Evolutionary conservation across 2,113 vertebrate species (phyloP).

Genomic region (Corythaixoides concolor): DNA sequence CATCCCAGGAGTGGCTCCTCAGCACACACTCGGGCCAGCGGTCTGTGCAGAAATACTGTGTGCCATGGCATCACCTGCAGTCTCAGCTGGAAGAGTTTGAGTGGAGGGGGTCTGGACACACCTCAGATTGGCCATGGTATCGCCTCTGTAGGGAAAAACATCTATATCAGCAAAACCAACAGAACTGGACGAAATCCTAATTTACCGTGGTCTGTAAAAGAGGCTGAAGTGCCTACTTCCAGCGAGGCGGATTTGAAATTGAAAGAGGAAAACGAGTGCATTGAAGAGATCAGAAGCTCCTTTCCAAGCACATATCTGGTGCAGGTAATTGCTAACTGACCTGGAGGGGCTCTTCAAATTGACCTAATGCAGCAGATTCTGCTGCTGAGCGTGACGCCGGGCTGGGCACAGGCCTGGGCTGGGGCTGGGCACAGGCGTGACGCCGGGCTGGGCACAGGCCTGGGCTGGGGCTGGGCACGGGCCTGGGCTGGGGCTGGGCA

Average conservation of each 20-base stretch:
- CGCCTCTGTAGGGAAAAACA: not conserved
- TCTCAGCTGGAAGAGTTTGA: not conserved
- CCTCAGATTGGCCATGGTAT: constrained; percentile 13
- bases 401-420: not conserved
- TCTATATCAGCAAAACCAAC: constrained; percentile 55
- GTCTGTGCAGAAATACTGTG: not conserved
- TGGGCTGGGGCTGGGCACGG: no score
- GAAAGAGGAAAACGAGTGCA: constrained; percentile 59
- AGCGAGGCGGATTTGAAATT: constrained; percentile 60
- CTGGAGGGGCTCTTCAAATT: constrained; percentile 59
- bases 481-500: no score
- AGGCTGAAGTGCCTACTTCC: constrained; percentile 60
- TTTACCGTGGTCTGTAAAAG: constrained; percentile 59
- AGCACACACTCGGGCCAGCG: not conserved
- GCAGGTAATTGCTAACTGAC: constrained; percentile 69
- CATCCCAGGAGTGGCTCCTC: not conserved
- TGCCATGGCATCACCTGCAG: not conserved
- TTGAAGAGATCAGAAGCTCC: constrained; percentile 65
- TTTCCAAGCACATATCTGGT: constrained; percentile 42
- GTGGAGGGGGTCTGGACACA: not conserved
- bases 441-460: no score
- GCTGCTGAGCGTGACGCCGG: not conserved
- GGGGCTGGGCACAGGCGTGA: no score
- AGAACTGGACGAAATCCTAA: constrained; percentile 56
- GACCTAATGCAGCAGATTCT: constrained; percentile 48